Evolutionary conservation across 2,888 invertebrate species (phyloP), one percentile per base, ranked within the genome.

Genomic region (Micropterix aruncella): DNA sequence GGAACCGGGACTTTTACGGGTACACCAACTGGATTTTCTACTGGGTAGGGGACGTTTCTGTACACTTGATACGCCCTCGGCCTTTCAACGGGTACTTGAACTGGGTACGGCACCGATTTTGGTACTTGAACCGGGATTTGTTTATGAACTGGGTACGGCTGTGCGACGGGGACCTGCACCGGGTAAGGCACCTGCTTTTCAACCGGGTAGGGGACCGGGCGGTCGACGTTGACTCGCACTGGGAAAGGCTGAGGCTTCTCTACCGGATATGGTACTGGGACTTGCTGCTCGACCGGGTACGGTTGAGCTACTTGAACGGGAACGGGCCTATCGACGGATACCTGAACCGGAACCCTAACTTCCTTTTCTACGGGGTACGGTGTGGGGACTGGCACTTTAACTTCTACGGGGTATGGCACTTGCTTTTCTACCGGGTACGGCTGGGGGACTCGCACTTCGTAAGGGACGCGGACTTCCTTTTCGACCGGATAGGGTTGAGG

Each of bases 401-500:
- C 77, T 60, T 77, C 77, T 4, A 83, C 83, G 51, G 82, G 81
- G 57, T 77, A 76, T 56, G 80, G 82, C 55, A 82, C 77, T 59
- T 69, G 80, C 67, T 82, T 83, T 61, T 82, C 82, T 52, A 83
- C 83, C 56, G 86, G 85, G 68, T 85, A 85, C 54, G 83, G 83
- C 54, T 77, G 75, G 53, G 85, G 83, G 46, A 83, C 82, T 48
- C 71, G 79, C 41, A 83, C 81, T 68, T 83, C 81, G 14, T 87
- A 82, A 54, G 83, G 84, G 60, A 77, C 75, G 19, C 78, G 86
- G 12, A 85, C 62, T 59, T 78, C 77, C 61, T 83, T 84, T 62
- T 83, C 83, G 15, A 86, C 85, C 50, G 84, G 84, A 66, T 85
- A 85, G 52, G 86, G 85, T 55, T 83, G 83, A 47, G 84, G 83